Conservation (phyloP, 1,140 invertebrate species). For the Planococcus citri region DNA sequence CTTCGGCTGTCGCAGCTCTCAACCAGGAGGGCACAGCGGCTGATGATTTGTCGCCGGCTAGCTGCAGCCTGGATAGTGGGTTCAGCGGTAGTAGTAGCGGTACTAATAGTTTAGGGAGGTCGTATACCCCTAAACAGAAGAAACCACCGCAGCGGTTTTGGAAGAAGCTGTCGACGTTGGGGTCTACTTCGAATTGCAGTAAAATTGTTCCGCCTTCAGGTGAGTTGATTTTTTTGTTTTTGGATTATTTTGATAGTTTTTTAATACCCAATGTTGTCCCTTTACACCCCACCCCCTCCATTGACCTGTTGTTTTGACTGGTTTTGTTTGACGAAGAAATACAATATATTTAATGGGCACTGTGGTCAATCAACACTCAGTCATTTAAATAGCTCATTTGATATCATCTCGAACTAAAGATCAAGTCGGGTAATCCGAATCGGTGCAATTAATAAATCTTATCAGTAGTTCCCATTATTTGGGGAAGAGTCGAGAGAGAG, state of each 20-base stretch:
- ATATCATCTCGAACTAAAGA: too few species aligned
- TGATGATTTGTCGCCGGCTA: constrained; percentile 51
- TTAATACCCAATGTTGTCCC: too few species aligned
- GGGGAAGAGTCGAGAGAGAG: too few species aligned
- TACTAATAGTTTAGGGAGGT: constrained; percentile 43
- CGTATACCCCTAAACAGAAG: constrained; percentile 26
- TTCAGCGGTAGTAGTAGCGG: constrained; percentile 66
- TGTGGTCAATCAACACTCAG: too few species aligned
- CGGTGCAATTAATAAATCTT: too few species aligned
- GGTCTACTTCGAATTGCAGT: constrained; percentile 49
- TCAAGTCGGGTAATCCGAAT: too few species aligned
- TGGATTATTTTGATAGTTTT: constrained; percentile 16
- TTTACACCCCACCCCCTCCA: too few species aligned
- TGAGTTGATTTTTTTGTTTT: constrained; percentile 33
- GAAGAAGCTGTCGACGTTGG: constrained; percentile 60
- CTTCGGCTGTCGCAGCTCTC: constrained; percentile 18
- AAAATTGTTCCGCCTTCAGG: constrained; percentile 43
- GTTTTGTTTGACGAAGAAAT: too few species aligned
- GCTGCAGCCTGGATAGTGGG: constrained; percentile 61
- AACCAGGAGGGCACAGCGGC: constrained; percentile 33
- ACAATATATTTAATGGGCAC: too few species aligned
- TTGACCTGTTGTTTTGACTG: too few species aligned
- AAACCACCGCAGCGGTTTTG: constrained; percentile 36
- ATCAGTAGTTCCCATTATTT: too few species aligned
- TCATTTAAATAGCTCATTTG: too few species aligned